These are phyloP conservation scores for Cardiocondyla obscurior DNA, from an alignment of 1,140 invertebrate genomes.

Conservation along the genomic window DNA sequence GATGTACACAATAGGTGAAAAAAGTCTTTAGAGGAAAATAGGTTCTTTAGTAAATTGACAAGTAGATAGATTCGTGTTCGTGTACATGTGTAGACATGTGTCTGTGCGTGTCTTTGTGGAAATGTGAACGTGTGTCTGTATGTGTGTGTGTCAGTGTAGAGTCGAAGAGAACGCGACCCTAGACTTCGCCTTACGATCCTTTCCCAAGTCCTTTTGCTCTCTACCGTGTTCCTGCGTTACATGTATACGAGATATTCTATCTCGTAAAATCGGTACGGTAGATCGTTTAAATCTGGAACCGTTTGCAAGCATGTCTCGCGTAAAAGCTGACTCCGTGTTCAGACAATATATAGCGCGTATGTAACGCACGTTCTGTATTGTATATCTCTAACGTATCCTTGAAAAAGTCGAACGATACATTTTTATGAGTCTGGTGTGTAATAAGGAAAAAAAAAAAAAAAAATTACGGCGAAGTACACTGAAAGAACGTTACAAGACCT, in stretches of 20 bases:
- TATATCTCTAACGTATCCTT: background rate
- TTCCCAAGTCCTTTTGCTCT: slow-evolving; percentile 3
- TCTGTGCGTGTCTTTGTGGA: background rate
- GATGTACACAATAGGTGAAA: slow-evolving; percentile 76
- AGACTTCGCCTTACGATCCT: slow-evolving; percentile 20
- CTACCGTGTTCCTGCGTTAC: background rate
- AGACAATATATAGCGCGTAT: background rate
- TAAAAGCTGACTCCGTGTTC: background rate
- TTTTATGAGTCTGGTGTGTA: background rate
- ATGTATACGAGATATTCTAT: slow-evolving; percentile 10
- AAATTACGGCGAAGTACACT: background rate
- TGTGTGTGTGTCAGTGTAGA: background rate
- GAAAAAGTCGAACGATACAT: background rate
- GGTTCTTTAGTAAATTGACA: slow-evolving; percentile 79
- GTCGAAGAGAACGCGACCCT: slow-evolving; percentile 33
- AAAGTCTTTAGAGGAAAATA: slow-evolving; percentile 81
- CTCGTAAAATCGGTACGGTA: slow-evolving; percentile 39
- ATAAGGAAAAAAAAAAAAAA: background rate
- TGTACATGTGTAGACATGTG: slow-evolving; percentile 14
- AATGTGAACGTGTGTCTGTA: background rate
- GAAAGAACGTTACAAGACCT: background rate
- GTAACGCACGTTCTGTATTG: background rate
- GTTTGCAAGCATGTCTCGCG: background rate
- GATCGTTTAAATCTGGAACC: slow-evolving; percentile 11
- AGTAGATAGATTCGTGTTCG: slow-evolving; percentile 76